A percentile compares a stretch with the other conserved stretches of the same genome.
These are phyloP conservation scores for Drosophila maculinotata DNA, from an alignment of 2,888 invertebrate species.

Conservation along the genomic window DNA sequence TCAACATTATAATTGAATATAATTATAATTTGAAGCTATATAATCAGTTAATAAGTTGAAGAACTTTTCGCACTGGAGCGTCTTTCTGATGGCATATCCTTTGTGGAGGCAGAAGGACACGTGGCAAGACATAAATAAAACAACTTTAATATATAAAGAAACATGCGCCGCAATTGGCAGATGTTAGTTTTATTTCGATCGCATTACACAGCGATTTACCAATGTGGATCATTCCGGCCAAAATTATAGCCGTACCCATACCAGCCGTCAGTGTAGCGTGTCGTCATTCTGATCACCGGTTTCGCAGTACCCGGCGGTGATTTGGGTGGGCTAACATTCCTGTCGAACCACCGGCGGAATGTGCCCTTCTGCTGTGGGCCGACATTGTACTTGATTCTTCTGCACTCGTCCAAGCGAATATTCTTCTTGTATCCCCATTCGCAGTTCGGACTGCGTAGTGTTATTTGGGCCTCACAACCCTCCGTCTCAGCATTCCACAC, in stretches of 20 bases:
- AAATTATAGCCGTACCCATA: slow-evolving; percentile 29
- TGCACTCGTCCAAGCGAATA: slow-evolving; percentile 18
- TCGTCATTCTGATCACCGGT: not conserved
- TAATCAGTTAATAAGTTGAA: too few relatives aligned
- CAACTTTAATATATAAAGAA: too few relatives aligned
- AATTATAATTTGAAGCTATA: too few relatives aligned
- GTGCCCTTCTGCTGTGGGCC: not conserved
- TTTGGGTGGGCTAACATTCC: not conserved
- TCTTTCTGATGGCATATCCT: too few relatives aligned
- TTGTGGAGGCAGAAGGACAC: too few relatives aligned
- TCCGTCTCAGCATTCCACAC: not conserved
- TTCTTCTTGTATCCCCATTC: slow-evolving; percentile 9
- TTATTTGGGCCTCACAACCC: slow-evolving; percentile 1
- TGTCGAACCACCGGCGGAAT: slow-evolving; percentile 15
- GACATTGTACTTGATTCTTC: slow-evolving; percentile 4
- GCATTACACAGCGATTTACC: not conserved
- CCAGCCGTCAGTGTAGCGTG: slow-evolving; percentile 6
- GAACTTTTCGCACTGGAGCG: too few relatives aligned
- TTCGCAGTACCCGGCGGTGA: rapidly evolving
- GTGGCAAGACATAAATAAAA: too few relatives aligned
- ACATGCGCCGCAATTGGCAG: too few relatives aligned
- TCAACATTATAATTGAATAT: too few relatives aligned
- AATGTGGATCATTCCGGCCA: slow-evolving; percentile 8
- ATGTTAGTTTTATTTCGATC: not conserved
- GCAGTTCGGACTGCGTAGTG: not conserved